These are phyloP conservation scores for Andrena camellia DNA, from an alignment of 2,888 invertebrate species.

Conservation along the genomic window DNA sequence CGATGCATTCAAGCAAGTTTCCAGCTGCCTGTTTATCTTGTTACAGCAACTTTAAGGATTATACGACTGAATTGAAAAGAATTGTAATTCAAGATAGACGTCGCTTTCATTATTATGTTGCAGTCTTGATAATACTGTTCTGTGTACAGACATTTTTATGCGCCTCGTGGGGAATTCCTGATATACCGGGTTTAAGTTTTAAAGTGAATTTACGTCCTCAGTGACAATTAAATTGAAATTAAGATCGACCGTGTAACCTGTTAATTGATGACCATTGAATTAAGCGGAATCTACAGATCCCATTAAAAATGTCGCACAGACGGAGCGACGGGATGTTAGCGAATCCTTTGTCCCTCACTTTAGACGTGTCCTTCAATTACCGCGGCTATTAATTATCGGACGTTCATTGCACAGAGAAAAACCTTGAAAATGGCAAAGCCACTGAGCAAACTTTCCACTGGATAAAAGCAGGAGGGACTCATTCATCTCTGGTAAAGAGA, in stretches of 20 bases:
- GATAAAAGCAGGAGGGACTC: slow-evolving; percentile 21
- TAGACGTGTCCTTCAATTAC: slow-evolving; percentile 42
- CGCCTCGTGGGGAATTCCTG: too few species aligned
- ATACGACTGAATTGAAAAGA: too few species aligned
- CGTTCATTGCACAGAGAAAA: slow-evolving; percentile 23
- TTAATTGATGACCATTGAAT: background rate
- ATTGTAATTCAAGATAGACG: too few species aligned
- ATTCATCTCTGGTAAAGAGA: slow-evolving; percentile 5
- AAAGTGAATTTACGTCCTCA: too few species aligned
- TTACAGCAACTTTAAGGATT: background rate
- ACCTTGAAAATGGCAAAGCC: slow-evolving; percentile 38
- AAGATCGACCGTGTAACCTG: background rate
- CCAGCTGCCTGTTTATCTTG: background rate
- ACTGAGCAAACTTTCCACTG: slow-evolving; percentile 38
- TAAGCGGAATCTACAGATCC: background rate
- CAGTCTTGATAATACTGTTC: too few species aligned
- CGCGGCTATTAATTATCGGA: slow-evolving; percentile 56
- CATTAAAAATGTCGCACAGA: slow-evolving; percentile 26
- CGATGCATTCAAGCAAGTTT: background rate
- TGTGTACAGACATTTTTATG: too few species aligned
- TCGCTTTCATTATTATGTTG: too few species aligned
- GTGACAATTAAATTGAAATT: background rate
- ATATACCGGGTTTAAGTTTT: too few species aligned
- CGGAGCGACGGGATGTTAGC: slow-evolving; percentile 21
- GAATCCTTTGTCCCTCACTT: slow-evolving; percentile 35